Conservation (phyloP, 2,888 invertebrate genomes). For the Cetonia aurata region DNA sequence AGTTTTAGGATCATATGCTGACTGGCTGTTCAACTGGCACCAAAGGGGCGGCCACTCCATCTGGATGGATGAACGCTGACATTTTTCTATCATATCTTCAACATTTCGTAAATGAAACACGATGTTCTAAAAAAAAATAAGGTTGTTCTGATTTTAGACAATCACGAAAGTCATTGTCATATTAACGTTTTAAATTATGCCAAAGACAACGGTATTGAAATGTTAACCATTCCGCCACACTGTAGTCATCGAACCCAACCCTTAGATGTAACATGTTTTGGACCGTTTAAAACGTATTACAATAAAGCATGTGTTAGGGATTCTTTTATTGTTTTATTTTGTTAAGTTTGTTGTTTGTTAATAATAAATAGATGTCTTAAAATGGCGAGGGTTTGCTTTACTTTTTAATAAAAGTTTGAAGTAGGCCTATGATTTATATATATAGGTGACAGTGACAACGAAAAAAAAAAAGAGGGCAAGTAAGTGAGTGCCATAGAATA, state of each 20-base stretch:
- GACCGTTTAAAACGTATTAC: constrained; percentile 34
- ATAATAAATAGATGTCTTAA: too few relatives aligned
- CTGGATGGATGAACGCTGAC: constrained; percentile 53
- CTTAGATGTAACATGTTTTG: constrained; percentile 22
- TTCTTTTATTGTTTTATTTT: too few relatives aligned
- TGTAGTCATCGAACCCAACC: constrained; percentile 25
- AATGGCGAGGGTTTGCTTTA: too few relatives aligned
- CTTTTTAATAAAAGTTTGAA: too few relatives aligned
- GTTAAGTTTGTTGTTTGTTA: too few relatives aligned
- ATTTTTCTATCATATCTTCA: constrained; percentile 42
- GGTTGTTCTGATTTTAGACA: too few relatives aligned
- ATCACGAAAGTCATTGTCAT: constrained; percentile 18
- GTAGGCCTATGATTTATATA: too few relatives aligned
- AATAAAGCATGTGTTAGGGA: constrained; percentile 20
- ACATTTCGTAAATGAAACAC: constrained; percentile 38
- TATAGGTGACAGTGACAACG: too few relatives aligned
- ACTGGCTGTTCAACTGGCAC: constrained; percentile 56
- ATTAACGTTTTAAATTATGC: constrained; percentile 8
- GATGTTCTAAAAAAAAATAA: background rate
- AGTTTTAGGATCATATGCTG: constrained; percentile 56
- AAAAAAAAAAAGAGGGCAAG: too few relatives aligned
- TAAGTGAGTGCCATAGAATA: too few relatives aligned
- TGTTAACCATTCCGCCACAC: background rate
- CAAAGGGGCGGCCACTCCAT: constrained; percentile 53
- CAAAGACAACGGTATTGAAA: constrained; percentile 21